phyloP scores from a whole-genome alignment of 2,113 vertebrate species.

The Clarias macrocephalus region DNA sequence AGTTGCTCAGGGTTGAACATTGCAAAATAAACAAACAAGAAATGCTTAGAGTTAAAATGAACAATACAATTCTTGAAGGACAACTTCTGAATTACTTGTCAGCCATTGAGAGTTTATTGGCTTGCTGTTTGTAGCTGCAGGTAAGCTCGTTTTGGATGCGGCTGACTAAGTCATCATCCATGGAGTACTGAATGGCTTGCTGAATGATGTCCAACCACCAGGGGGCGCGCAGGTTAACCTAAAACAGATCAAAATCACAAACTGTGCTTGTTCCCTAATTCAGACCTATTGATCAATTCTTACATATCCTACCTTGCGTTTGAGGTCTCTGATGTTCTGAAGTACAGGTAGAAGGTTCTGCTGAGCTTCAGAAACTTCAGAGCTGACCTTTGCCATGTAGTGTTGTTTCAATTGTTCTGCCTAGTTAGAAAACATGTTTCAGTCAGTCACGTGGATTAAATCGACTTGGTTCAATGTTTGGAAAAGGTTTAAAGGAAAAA shows the following conservation, averaged over 20 bases:
- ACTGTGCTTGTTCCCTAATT: neutral
- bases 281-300: slow-evolving; percentile 38
- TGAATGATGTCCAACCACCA: slow-evolving; percentile 97
- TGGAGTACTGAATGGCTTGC: slow-evolving; percentile 79
- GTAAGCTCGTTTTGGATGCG: slow-evolving; percentile 92
- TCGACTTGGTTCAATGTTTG: neutral
- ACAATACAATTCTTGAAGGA: neutral
- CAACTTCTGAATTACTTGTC: slow-evolving; percentile 80
- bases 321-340: slow-evolving; percentile 87
- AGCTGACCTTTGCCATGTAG: slow-evolving; percentile 96
- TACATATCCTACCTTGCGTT: slow-evolving; percentile 81
- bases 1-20: neutral
- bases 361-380: slow-evolving; percentile 89
- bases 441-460: neutral
- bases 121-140: slow-evolving; percentile 89
- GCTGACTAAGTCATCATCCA: slow-evolving; percentile 88
- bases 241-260: neutral
- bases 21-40: neutral
- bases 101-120: slow-evolving; percentile 87
- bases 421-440: slow-evolving; percentile 62
- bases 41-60: neutral
- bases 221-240: slow-evolving; percentile 79
- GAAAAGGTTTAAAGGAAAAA: neutral
- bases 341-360: slow-evolving; percentile 88
- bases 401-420: slow-evolving; percentile 90